phyloP scores from a whole-genome alignment of 2,888 invertebrate genomes.

The Caenorhabditis sulstoni region DNA sequence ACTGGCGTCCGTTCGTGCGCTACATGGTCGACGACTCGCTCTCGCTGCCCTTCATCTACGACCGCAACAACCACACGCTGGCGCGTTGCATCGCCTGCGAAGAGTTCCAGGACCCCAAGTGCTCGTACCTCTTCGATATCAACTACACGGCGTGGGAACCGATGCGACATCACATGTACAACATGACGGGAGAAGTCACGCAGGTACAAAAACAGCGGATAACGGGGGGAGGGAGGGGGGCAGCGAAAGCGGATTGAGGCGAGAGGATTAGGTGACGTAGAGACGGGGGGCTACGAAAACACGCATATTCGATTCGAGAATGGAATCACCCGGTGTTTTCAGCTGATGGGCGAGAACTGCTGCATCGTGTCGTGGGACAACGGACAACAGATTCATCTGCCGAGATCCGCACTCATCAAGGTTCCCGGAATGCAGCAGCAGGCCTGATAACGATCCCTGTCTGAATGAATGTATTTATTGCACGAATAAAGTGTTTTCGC shows the following conservation, averaged over 20 bases:
- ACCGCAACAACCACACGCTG: slow-evolving; percentile 74
- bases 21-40: slow-evolving; percentile 75
- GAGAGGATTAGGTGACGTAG: slow-evolving; percentile 34
- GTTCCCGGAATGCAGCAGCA: slow-evolving; percentile 52
- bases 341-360: slow-evolving; percentile 74
- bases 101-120: slow-evolving; percentile 76
- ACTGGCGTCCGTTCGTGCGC: slow-evolving; percentile 74
- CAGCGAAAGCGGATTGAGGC: background rate
- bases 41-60: slow-evolving; percentile 75
- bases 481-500: no score
- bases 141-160: slow-evolving; percentile 75
- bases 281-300: slow-evolving; percentile 8
- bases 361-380: slow-evolving; percentile 75
- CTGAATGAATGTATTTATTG: no score
- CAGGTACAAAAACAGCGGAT: slow-evolving; percentile 58
- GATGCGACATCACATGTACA: slow-evolving; percentile 74
- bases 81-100: slow-evolving; percentile 76
- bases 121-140: slow-evolving; percentile 74
- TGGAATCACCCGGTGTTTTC: slow-evolving; percentile 36
- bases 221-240: background rate
- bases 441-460: slow-evolving; percentile 6
- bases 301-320: slow-evolving; percentile 32
- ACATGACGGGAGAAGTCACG: slow-evolving; percentile 73
- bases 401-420: slow-evolving; percentile 65
- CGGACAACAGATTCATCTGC: slow-evolving; percentile 74